These are phyloP conservation scores for Xenotilapia flavipinnis DNA, from an alignment of 2,113 vertebrate species.

Conservation along the genomic window DNA sequence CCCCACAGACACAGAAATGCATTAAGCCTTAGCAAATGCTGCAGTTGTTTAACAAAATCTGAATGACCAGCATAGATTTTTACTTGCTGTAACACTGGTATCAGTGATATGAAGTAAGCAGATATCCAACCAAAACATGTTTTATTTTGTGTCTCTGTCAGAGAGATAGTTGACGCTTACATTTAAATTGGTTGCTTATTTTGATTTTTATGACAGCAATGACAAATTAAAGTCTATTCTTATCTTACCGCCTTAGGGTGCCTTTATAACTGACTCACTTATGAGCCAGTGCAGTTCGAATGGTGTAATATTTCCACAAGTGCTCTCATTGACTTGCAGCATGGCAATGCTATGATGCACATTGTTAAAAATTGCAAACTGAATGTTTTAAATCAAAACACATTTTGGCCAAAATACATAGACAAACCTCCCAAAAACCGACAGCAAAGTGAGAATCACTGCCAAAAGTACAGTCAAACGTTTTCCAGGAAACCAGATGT, in stretches of 20 bases:
- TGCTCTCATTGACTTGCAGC: background rate
- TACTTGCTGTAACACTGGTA: background rate
- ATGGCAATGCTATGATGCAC: background rate
- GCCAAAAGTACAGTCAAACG: background rate
- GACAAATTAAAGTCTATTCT: background rate
- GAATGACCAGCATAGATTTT: background rate
- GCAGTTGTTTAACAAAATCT: background rate
- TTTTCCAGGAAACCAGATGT: conserved; percentile 17
- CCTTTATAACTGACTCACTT: background rate
- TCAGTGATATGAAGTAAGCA: background rate
- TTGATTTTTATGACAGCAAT: background rate
- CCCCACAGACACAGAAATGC: background rate
- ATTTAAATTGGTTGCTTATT: background rate
- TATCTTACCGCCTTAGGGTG: background rate
- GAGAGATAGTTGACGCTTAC: background rate
- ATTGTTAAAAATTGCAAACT: background rate
- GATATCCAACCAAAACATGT: background rate
- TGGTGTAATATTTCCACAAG: background rate
- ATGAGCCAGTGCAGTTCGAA: background rate
- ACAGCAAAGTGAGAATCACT: background rate
- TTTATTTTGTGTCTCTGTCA: background rate
- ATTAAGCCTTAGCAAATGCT: background rate
- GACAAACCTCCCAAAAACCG: background rate
- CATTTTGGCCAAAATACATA: conserved; percentile 2
- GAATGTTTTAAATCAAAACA: conserved; percentile 23